Evolutionary conservation across 64 coral and sea anemone genomes (phyloP).

Genomic region (Porites lutea): DNA sequence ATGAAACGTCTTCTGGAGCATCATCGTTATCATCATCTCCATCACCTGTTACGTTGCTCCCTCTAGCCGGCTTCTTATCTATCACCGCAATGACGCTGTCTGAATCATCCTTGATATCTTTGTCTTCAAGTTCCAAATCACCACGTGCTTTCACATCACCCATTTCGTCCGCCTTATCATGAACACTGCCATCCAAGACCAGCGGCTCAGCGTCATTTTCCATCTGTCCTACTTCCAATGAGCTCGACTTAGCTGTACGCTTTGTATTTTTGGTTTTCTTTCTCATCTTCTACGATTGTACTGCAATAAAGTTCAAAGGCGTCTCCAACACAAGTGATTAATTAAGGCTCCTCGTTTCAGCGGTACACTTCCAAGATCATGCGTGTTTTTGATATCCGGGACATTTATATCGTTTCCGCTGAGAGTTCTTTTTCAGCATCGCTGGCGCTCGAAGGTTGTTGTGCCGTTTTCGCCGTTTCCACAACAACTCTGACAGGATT

Average conservation of each 20-base stretch:
- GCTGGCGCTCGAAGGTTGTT: constrained; percentile 30
- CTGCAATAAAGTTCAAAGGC: too few species aligned
- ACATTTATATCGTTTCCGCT: background rate
- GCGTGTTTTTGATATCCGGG: background rate
- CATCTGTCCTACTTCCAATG: background rate
- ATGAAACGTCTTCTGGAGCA: constrained; percentile 79
- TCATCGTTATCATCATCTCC: constrained; percentile 41
- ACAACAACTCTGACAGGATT: constrained; percentile 71
- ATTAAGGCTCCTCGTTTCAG: background rate
- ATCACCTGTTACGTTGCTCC: background rate
- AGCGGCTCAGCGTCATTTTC: background rate
- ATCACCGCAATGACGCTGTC: background rate
- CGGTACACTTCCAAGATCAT: background rate
- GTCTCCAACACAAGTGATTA: background rate
- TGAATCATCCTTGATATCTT: background rate
- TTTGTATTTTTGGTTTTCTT: constrained; percentile 9
- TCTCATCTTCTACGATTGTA: background rate
- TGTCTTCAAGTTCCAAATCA: background rate
- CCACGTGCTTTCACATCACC: too few species aligned
- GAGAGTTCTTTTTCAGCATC: background rate
- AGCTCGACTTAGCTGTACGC: background rate
- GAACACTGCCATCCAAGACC: background rate
- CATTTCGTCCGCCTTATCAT: background rate
- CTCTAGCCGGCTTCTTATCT: background rate
- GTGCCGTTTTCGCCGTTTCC: constrained; percentile 79